Conservation (phyloP, 2,797 vertebrate genomes). For the Hipposideros larvatus region DNA sequence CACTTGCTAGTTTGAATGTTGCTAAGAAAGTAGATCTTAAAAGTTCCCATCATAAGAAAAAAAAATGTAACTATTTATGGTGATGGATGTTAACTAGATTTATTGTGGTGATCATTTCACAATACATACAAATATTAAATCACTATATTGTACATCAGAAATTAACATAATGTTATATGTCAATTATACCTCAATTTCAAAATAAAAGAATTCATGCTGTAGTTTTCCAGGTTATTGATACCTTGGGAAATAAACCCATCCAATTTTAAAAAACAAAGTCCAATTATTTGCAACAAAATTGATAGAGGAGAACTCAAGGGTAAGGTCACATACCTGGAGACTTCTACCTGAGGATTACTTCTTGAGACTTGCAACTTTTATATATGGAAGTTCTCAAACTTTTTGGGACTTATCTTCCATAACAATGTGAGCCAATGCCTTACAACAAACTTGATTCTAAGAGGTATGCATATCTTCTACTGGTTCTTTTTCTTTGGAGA, state of each 20-base stretch:
- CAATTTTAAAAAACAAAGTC: conserved; percentile 39
- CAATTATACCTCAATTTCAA: background rate
- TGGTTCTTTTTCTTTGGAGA: background rate
- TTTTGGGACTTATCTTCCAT: background rate
- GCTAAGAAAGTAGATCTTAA: background rate
- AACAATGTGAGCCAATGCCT: background rate
- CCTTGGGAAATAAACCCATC: background rate
- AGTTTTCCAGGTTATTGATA: background rate
- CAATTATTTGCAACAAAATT: background rate
- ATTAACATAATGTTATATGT: background rate
- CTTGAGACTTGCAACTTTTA: background rate
- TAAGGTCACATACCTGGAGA: background rate
- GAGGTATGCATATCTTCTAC: background rate
- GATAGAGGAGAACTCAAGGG: background rate
- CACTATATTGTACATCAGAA: background rate
- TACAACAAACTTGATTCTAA: background rate
- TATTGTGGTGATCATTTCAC: background rate
- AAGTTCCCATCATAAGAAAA: background rate
- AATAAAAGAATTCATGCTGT: background rate
- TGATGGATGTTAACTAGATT: background rate
- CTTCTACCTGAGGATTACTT: background rate
- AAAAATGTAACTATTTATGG: background rate
- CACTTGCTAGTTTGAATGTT: background rate
- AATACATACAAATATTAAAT: background rate
- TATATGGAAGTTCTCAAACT: background rate